Base-by-base conservation (phyloP, 2,888 invertebrate species). In the Leucophenga montana region DNA sequence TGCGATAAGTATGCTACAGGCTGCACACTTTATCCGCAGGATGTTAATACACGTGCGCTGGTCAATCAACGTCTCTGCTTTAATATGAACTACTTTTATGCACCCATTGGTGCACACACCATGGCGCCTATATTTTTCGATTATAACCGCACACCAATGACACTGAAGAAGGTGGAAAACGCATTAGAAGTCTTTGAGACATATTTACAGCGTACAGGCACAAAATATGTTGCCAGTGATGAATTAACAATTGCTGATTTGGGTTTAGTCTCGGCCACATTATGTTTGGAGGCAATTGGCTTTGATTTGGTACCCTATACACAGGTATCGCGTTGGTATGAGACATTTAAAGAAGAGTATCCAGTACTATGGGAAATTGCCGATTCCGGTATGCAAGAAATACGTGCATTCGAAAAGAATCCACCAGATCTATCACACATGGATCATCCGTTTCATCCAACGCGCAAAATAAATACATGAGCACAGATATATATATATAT, bases 41-140 rank as follows among this genome's bases (percentile, higher is more conserved):
- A 94, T 73, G 90, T 93, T 0, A 91, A 92, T 86, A 85, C 90
- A 78, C 91, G 95, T 73, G 95, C 95, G 0, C 86, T 94, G 67
- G 92, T 96, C 3, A 95, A 96, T 87, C 95, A 95, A 77, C 91
- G 95, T 5, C 88, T 95, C 50, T 93, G 93, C 81, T 95, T 95
- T 87, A 94, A 95, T 84, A 89, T 95, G 85, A 92, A 92, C 1
- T 93, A 93, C 64, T 95, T 94, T 86, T 95, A 95, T 86, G 91
- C 92, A 33, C 91, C 91, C 77, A 92, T 95, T 79, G 80, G 85
- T 50, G 85, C 84, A 1, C 86, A 88, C 54, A 83, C 80, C 48
- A 90, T 95, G 91, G 92, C 92, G 0, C 95, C 95, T 20, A 93
- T 94, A 80, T 95, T 94, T 86, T 95, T 93, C 77, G 94, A 93